Conservation (phyloP, 2,888 invertebrate species). For the Cheilosia impressa region DNA sequence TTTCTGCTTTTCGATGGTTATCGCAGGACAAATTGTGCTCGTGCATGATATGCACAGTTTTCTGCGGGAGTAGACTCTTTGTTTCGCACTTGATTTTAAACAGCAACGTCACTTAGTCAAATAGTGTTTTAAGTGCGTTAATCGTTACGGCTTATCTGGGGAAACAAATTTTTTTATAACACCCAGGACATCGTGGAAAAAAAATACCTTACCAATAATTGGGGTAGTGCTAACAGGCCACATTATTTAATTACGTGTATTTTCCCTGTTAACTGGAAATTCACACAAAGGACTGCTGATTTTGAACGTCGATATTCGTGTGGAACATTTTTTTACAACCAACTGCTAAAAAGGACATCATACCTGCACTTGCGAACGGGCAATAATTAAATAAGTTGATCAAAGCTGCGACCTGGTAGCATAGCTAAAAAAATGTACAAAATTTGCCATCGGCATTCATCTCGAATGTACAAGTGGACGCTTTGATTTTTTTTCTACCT, state of each 20-base stretch:
- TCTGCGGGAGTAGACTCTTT: no score
- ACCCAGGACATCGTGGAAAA: neutral
- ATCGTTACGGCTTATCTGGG: neutral
- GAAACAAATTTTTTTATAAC: neutral
- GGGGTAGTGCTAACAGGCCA: slow-evolving; percentile 4
- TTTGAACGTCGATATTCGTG: neutral
- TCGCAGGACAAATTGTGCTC: neutral
- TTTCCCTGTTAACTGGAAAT: neutral
- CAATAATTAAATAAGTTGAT: no score
- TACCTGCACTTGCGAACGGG: no score
- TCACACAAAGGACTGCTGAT: neutral
- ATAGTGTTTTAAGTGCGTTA: neutral
- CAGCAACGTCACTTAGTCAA: no score
- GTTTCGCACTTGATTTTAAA: no score
- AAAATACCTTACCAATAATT: neutral
- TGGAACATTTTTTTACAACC: neutral
- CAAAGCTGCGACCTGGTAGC: no score
- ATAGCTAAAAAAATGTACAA: no score
- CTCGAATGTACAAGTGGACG: no score
- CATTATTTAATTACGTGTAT: slow-evolving; percentile 16
- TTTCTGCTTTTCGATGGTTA: neutral
- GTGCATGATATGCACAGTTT: neutral
- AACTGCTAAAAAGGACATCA: no score
- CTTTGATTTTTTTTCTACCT: no score
- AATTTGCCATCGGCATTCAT: no score